Percentiles rank a stretch among this genome's conserved stretches.
phyloP scores from a whole-genome alignment of 1,140 invertebrate species.

The Adoxophyes honmai region DNA sequence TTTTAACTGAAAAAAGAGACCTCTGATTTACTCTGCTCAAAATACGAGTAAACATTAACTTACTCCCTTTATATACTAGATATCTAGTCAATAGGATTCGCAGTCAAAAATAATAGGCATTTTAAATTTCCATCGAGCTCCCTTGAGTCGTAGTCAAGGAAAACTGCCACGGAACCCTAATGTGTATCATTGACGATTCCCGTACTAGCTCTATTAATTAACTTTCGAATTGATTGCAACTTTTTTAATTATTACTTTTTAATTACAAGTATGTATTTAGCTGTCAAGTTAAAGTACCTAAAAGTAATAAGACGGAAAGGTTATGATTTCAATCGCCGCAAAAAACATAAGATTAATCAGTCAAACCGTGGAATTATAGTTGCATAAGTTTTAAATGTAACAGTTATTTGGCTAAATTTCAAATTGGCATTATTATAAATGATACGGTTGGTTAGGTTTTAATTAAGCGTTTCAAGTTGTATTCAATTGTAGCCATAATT shows the following conservation, averaged over 20 bases:
- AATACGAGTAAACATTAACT: too few relatives aligned
- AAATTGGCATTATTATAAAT: conserved; percentile 1
- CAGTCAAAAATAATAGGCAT: too few relatives aligned
- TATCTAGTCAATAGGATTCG: too few relatives aligned
- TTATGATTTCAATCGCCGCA: neutral
- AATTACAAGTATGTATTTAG: neutral
- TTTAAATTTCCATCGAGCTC: too few relatives aligned
- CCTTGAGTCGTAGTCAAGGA: too few relatives aligned
- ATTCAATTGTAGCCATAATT: too few relatives aligned
- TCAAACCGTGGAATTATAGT: neutral
- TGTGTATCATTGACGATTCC: conserved; percentile 13
- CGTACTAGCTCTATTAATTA: conserved; percentile 24
- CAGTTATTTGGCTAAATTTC: conserved; percentile 1
- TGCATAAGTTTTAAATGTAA: neutral
- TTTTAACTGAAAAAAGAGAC: too few relatives aligned
- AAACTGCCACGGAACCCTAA: neutral
- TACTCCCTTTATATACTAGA: too few relatives aligned
- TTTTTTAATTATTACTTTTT: conserved; percentile 18
- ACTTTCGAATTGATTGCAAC: conserved; percentile 25
- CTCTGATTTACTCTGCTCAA: too few relatives aligned
- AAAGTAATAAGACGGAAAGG: conserved; percentile 5
- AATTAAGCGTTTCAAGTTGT: neutral
- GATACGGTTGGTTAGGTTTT: neutral
- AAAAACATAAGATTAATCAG: neutral
- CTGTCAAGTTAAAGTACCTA: conserved; percentile 2